These are phyloP conservation scores for Stenurella melanura DNA, from an alignment of 2,888 invertebrate species.

Conservation along the genomic window DNA sequence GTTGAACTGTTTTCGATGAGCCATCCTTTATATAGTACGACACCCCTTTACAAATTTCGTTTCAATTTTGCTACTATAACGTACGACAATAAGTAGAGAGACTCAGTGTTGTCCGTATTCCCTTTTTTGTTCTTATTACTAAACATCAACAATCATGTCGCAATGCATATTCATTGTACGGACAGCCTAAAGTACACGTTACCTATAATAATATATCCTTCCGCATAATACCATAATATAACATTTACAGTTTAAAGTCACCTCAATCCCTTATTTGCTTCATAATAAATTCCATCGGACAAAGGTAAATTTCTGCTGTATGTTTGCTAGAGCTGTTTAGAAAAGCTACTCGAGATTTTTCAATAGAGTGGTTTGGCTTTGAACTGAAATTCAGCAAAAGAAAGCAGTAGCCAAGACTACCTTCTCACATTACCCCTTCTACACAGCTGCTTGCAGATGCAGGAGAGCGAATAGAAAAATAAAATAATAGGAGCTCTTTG, in stretches of 20 bases:
- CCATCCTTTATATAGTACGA: too few relatives aligned
- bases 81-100: too few relatives aligned
- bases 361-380: slow-evolving; percentile 22
- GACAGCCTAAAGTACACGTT: too few relatives aligned
- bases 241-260: not conserved
- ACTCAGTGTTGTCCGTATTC: too few relatives aligned
- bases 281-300: slow-evolving; percentile 2
- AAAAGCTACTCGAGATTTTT: slow-evolving; percentile 30
- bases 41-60: too few relatives aligned
- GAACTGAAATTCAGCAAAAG: slow-evolving; percentile 24
- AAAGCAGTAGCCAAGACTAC: not conserved
- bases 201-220: not conserved
- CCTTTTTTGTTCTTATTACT: too few relatives aligned
- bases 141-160: too few relatives aligned
- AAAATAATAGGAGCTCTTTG: slow-evolving; percentile 1
- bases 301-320: slow-evolving; percentile 19
- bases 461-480: slow-evolving; percentile 6
- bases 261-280: not conserved
- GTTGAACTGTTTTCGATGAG: too few relatives aligned
- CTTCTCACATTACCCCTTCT: not conserved
- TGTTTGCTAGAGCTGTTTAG: slow-evolving; percentile 14
- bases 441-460: slow-evolving; percentile 15
- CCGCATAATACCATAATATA: not conserved
- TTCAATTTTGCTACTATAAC: too few relatives aligned
- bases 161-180: too few relatives aligned